Conservation (phyloP, 1,140 invertebrate genomes). For the Aradophagus sp. region DNA sequence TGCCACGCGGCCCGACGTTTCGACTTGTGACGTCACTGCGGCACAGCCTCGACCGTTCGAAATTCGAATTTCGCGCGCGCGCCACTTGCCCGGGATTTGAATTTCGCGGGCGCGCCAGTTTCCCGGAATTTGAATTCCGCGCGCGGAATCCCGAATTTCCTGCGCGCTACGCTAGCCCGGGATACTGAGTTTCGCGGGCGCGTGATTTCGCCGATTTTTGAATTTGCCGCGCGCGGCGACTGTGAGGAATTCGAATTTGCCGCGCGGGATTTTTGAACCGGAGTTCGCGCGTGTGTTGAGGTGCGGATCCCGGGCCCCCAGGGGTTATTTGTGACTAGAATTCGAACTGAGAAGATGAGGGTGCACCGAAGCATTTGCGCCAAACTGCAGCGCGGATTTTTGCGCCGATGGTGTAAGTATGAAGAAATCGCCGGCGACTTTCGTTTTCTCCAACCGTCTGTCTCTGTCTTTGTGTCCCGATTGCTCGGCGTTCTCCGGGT, state of each 20-base stretch:
- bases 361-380: slow-evolving; percentile 71
- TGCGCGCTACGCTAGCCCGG: too few relatives aligned
- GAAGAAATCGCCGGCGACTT: not conserved
- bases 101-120: not conserved
- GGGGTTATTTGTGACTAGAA: not conserved
- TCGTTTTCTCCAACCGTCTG: not conserved
- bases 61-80: slow-evolving; percentile 18
- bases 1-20: slow-evolving; percentile 21
- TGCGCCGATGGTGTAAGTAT: slow-evolving; percentile 73
- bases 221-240: not conserved
- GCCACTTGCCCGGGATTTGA: slow-evolving; percentile 7
- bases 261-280: too few relatives aligned
- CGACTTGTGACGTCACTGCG: not conserved
- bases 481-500: too few relatives aligned
- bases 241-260: not conserved
- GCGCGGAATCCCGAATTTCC: too few relatives aligned
- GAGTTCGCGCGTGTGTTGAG: too few relatives aligned
- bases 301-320: not conserved
- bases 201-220: slow-evolving; percentile 8
- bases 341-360: slow-evolving; percentile 66
- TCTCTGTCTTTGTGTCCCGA: not conserved
- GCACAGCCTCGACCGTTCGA: not conserved
- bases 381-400: slow-evolving; percentile 71
- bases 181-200: slow-evolving; percentile 12
- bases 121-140: not conserved